A percentile compares a stretch with the other conserved stretches of the same genome.
Conservation (phyloP, 2,113 vertebrate species). For the Columba livia region DNA sequence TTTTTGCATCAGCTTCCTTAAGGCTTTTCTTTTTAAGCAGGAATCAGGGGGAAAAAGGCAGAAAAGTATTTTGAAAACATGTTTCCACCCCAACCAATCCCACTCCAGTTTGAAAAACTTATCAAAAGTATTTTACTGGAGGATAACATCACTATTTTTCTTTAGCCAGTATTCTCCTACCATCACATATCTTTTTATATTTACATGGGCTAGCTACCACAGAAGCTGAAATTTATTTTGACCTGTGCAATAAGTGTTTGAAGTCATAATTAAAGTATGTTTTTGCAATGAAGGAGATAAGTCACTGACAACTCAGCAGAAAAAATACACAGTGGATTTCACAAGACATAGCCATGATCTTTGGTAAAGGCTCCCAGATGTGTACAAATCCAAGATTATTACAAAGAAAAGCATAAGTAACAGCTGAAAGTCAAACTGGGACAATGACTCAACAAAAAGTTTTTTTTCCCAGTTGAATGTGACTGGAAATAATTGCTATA, state of each 20-base stretch:
- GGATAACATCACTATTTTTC: background rate
- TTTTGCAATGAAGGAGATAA: background rate
- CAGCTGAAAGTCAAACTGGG: background rate
- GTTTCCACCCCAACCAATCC: background rate
- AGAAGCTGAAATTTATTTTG: background rate
- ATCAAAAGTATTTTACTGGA: background rate
- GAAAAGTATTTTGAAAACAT: background rate
- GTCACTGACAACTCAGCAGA: background rate
- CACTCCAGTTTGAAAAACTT: background rate
- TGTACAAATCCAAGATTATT: background rate
- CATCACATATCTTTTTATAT: background rate
- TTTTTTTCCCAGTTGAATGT: background rate
- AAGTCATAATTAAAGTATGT: constrained; percentile 3
- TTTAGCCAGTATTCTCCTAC: background rate
- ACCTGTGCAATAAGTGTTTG: background rate
- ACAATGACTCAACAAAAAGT: background rate
- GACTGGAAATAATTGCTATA: background rate
- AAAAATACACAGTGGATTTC: background rate
- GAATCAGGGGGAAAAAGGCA: background rate
- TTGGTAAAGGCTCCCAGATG: background rate
- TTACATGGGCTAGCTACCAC: background rate
- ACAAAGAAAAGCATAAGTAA: background rate
- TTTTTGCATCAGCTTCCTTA: background rate
- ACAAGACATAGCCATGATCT: background rate
- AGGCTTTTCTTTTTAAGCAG: background rate